Percentiles rank a stretch among this genome's conserved stretches.
phyloP scores from a whole-genome alignment of 2,797 vertebrate genomes.

The Orestias chungarensis region DNA sequence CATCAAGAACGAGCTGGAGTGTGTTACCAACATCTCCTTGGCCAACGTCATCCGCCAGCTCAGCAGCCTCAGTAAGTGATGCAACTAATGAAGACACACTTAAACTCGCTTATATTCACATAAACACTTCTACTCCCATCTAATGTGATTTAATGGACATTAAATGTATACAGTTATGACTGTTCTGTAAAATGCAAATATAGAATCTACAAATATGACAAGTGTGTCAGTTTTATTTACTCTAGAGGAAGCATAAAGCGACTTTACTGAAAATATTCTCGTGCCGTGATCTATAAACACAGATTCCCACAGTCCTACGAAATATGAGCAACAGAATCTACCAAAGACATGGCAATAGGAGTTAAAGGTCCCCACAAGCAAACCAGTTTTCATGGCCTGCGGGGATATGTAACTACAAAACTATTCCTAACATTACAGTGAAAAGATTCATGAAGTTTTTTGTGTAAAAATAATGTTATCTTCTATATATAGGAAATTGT shows the following conservation, averaged over 20 bases:
- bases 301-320: neutral
- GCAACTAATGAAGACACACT: too few species aligned
- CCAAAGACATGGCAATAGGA: neutral
- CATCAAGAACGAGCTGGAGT: constrained; percentile 98
- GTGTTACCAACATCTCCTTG: constrained; percentile 97
- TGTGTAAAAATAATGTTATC: neutral
- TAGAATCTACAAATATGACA: neutral
- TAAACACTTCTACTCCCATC: neutral
- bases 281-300: neutral
- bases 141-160: neutral
- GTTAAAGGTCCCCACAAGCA: neutral
- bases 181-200: neutral
- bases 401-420: too few species aligned
- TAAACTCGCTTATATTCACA: constrained; percentile 1
- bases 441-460: neutral
- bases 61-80: constrained; percentile 98
- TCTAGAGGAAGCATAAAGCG: too few species aligned
- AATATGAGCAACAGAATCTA: neutral
- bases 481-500: neutral
- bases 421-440: too few species aligned
- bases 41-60: constrained; percentile 98
- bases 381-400: too few species aligned
- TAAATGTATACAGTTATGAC: neutral
- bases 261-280: neutral
- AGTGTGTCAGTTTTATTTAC: neutral